These are phyloP conservation scores for Macquaria australasica DNA, from an alignment of 2,113 vertebrate species.

Conservation along the genomic window DNA sequence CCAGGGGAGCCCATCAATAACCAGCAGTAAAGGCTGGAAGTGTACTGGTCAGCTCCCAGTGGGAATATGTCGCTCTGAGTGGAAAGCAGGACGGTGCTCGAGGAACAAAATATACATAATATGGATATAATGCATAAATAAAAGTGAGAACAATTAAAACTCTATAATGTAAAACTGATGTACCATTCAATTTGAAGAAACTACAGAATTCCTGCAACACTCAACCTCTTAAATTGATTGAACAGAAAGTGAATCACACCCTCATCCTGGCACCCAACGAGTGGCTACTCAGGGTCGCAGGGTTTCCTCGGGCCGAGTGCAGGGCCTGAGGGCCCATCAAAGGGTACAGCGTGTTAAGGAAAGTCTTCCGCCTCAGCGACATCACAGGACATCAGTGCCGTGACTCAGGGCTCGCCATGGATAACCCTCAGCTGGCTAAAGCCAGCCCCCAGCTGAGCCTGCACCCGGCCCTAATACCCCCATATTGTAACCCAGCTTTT, in stretches of 20 bases:
- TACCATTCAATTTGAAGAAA: neutral
- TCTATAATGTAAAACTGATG: neutral
- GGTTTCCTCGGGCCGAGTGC: constrained; percentile 67
- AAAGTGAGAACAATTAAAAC: neutral
- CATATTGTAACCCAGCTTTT: constrained; percentile 83
- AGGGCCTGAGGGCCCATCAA: constrained; percentile 78
- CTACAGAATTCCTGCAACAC: neutral
- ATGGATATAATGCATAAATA: neutral
- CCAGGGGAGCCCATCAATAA: constrained; percentile 2
- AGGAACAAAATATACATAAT: neutral
- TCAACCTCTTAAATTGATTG: constrained; percentile 45
- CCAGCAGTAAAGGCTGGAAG: neutral
- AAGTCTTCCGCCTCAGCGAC: constrained; percentile 86
- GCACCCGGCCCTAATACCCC: constrained; percentile 81
- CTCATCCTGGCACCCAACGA: constrained; percentile 57
- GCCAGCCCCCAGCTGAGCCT: constrained; percentile 78
- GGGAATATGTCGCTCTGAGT: neutral
- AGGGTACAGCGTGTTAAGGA: constrained; percentile 78
- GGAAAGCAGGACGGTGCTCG: neutral
- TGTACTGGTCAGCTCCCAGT: constrained; percentile 16
- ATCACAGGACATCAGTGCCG: constrained; percentile 80
- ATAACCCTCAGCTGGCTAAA: constrained; percentile 84
- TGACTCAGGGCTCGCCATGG: constrained; percentile 73
- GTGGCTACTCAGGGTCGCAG: constrained; percentile 50
- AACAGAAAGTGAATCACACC: constrained; percentile 56